phyloP scores from a whole-genome alignment of 2,113 vertebrate genomes.

The Rostratula benghalensis region DNA sequence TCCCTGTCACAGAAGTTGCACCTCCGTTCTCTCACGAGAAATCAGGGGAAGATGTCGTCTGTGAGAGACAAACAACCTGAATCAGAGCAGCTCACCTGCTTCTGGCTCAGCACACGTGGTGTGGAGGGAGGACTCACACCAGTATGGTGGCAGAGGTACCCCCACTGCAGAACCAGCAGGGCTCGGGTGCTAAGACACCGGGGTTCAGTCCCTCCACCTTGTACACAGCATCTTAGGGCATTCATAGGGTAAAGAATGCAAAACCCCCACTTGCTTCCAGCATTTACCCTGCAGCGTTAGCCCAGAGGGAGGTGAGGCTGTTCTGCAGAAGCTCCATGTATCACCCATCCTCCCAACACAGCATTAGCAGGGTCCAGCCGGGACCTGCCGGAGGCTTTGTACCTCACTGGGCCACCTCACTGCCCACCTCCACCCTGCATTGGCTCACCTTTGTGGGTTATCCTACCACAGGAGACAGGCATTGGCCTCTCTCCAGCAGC shows the following conservation, averaged over 20 bases:
- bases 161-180: fast-evolving
- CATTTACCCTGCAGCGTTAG: background rate
- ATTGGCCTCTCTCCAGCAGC: fast-evolving
- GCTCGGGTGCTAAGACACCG: background rate
- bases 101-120: fast-evolving
- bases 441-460: fast-evolving
- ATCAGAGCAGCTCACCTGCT: fast-evolving
- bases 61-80: fast-evolving
- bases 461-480: fast-evolving
- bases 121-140: fast-evolving
- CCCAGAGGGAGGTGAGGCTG: fast-evolving
- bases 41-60: fast-evolving
- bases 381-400: background rate
- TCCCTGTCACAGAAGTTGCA: background rate
- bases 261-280: background rate
- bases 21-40: fast-evolving
- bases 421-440: fast-evolving
- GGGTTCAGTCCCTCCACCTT: background rate
- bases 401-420: background rate
- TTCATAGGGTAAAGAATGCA: background rate
- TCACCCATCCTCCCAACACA: fast-evolving
- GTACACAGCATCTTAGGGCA: background rate
- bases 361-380: fast-evolving
- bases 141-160: fast-evolving
- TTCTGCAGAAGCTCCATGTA: background rate